These are phyloP conservation scores for Eucidaris tribuloides DNA, from an alignment of 35 echinoderm and acorn worm species.

Conservation along the genomic window DNA sequence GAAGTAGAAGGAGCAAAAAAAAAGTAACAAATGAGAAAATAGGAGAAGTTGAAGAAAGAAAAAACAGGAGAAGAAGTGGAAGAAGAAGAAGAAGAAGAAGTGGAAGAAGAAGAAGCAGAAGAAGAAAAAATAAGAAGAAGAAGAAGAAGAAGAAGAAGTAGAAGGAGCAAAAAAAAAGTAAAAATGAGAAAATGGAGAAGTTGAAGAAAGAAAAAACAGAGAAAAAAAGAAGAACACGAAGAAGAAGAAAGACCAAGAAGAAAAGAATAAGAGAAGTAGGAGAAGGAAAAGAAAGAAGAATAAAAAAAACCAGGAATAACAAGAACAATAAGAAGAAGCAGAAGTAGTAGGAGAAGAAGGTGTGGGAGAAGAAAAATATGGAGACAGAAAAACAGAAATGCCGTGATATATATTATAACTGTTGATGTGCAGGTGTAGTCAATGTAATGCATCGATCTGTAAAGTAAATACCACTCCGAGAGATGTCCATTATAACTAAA, in stretches of 20 bases:
- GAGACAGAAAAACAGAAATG: too few species aligned
- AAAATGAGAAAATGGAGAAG: neutral
- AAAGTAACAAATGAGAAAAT: neutral
- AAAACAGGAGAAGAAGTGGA: neutral
- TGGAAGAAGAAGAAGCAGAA: neutral
- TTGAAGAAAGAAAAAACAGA: neutral
- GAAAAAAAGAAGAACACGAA: neutral
- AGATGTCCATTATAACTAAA: too few species aligned
- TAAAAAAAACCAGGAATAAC: too few species aligned
- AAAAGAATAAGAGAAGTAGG: neutral
- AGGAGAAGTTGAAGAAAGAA: neutral
- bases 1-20: neutral
- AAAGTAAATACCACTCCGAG: too few species aligned
- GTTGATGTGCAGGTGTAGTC: too few species aligned
- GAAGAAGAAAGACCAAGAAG: neutral
- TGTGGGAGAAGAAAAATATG: too few species aligned
- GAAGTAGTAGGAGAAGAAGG: too few species aligned
- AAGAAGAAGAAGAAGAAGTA: neutral
- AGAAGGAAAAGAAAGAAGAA: neutral
- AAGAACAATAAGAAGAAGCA: too few species aligned
- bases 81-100: neutral
- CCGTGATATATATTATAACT: too few species aligned
- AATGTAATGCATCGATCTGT: too few species aligned
- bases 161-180: neutral
- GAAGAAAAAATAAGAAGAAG: neutral